phyloP scores from a whole-genome alignment of 2,113 vertebrate species.

The Pollachius pollachius region DNA sequence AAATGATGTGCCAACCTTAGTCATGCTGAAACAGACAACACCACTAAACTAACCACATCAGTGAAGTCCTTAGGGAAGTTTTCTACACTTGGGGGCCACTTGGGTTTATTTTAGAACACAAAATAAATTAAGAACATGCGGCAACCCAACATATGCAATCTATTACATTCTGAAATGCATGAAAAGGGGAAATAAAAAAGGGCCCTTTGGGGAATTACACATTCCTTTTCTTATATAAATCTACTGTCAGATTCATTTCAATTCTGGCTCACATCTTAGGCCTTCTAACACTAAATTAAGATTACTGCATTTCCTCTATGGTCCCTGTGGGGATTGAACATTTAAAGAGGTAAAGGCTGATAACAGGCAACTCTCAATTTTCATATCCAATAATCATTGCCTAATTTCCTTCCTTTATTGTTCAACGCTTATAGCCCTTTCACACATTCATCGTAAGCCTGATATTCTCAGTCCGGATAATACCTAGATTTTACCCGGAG shows the following conservation, averaged over 20 bases:
- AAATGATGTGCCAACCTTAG: conserved; percentile 30
- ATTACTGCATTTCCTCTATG: neutral
- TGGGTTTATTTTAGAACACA: conserved; percentile 62
- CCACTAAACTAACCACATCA: conserved; percentile 28
- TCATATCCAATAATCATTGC: conserved; percentile 1
- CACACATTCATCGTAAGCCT: too few relatives aligned
- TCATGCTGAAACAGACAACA: conserved; percentile 45
- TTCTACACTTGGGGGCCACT: conserved; percentile 62
- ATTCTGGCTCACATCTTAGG: neutral
- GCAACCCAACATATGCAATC: conserved; percentile 42
- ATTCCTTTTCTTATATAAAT: conserved; percentile 43
- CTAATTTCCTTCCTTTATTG: too few relatives aligned
- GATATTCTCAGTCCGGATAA: too few relatives aligned
- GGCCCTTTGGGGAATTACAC: conserved; percentile 30
- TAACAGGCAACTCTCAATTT: neutral
- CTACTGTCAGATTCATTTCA: conserved; percentile 29
- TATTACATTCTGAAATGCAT: conserved; percentile 41
- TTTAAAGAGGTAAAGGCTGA: neutral
- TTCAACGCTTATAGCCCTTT: too few relatives aligned
- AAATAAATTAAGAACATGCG: conserved; percentile 72
- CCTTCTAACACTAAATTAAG: conserved; percentile 10
- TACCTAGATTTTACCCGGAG: too few relatives aligned
- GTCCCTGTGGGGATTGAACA: conserved; percentile 1
- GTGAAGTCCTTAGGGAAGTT: conserved; percentile 44
- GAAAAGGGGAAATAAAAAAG: conserved; percentile 33